phyloP scores from a whole-genome alignment of 2,797 vertebrate species.

The Linurgus olivaceus region DNA sequence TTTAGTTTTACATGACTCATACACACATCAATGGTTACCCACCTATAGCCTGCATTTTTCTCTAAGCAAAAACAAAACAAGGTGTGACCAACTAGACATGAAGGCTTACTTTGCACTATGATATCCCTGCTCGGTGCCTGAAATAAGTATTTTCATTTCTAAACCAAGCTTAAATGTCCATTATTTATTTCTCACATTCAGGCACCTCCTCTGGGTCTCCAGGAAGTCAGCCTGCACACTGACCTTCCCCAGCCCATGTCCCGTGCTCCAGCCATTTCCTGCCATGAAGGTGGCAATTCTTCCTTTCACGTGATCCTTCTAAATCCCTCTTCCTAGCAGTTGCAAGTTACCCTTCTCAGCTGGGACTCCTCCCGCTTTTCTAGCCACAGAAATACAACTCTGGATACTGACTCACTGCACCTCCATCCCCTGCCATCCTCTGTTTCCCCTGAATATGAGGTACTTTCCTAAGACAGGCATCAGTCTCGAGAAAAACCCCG shows the following conservation, averaged over 20 bases:
- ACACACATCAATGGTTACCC: background rate
- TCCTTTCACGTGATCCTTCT: conserved; percentile 15
- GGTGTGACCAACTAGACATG: background rate
- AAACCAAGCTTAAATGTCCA: background rate
- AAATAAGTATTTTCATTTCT: background rate
- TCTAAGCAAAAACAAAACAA: background rate
- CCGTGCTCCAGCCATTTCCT: conserved; percentile 21
- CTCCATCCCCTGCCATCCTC: background rate
- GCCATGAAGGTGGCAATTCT: background rate
- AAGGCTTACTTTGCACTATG: background rate
- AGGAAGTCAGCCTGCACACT: background rate
- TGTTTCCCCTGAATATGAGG: background rate
- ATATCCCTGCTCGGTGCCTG: background rate
- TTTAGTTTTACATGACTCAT: background rate
- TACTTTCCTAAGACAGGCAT: conserved; percentile 16
- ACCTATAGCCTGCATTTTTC: background rate
- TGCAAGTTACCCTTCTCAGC: background rate
- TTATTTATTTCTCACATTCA: background rate
- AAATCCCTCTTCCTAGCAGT: background rate
- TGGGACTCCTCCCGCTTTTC: background rate
- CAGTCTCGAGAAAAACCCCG: background rate
- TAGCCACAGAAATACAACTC: background rate
- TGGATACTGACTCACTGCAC: conserved; percentile 11
- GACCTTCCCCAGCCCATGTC: background rate
- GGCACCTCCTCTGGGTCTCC: background rate